Evolutionary conservation across 1,140 invertebrate genomes (phyloP).

Genomic region (Drosophila sp.): DNA sequence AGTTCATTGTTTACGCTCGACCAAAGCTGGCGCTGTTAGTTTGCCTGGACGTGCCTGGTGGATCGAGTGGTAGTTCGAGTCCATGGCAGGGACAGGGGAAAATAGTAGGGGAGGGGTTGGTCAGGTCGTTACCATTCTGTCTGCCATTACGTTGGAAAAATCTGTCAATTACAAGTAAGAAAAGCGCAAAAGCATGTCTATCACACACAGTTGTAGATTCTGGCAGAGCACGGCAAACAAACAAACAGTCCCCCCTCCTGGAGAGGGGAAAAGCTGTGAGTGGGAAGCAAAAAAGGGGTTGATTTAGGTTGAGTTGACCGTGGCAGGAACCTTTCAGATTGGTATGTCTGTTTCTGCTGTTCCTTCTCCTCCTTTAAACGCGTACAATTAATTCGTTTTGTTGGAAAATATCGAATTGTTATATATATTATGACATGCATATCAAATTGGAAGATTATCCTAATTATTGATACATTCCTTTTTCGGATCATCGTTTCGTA

Average conservation of each 20-base stretch:
- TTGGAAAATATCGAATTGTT: too few relatives aligned
- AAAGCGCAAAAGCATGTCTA: constrained; percentile 78
- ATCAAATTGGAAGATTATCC: too few relatives aligned
- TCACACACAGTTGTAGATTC: constrained; percentile 48
- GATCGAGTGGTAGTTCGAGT: not conserved
- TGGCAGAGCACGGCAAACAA: constrained; percentile 31
- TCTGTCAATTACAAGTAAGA: constrained; percentile 75
- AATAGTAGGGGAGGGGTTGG: constrained; percentile 1
- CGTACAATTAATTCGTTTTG: too few relatives aligned
- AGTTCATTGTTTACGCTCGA: constrained; percentile 42
- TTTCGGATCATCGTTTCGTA: too few relatives aligned
- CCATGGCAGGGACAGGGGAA: not conserved
- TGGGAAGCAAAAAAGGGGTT: not conserved
- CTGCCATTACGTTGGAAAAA: constrained; percentile 71
- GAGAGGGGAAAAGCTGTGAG: not conserved
- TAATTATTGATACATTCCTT: too few relatives aligned
- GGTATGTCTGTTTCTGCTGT: not conserved
- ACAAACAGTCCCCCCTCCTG: constrained; percentile 47
- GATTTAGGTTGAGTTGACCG: constrained; percentile 1
- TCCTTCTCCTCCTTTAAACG: not conserved
- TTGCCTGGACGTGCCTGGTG: constrained; percentile 11
- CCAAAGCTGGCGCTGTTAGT: constrained; percentile 29
- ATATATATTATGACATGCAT: too few relatives aligned
- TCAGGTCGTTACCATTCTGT: constrained; percentile 69
- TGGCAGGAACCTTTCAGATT: not conserved